Evolutionary conservation across 2,888 invertebrate genomes (phyloP).

Genomic region (Tachina lurida): DNA sequence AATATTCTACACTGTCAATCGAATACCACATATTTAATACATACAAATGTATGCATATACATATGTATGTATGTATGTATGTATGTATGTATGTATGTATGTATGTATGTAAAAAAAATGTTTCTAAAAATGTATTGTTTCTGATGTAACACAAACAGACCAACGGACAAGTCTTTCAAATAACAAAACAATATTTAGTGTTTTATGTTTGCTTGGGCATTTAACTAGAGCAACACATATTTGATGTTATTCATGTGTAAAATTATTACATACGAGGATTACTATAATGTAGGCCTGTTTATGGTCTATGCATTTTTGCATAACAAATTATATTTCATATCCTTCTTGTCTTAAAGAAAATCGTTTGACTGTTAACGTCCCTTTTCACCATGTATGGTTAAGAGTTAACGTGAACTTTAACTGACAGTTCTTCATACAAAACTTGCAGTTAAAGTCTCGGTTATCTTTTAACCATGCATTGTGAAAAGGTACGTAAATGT

Average conservation of each 20-base stretch:
- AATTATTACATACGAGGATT: background rate
- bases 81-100: too few relatives aligned
- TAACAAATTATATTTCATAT: too few relatives aligned
- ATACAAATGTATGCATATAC: background rate
- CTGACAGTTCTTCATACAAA: too few relatives aligned
- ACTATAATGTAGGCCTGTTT: background rate
- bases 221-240: slow-evolving; percentile 36
- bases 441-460: too few relatives aligned
- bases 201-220: slow-evolving; percentile 18
- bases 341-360: too few relatives aligned
- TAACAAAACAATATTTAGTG: slow-evolving; percentile 24
- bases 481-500: too few relatives aligned
- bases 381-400: too few relatives aligned
- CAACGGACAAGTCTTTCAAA: background rate
- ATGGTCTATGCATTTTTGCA: too few relatives aligned
- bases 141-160: background rate
- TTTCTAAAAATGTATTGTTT: slow-evolving; percentile 3
- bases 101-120: background rate
- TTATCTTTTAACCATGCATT: too few relatives aligned
- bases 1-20: slow-evolving; percentile 49
- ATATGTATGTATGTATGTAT: too few relatives aligned
- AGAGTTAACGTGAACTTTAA: too few relatives aligned
- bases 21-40: background rate
- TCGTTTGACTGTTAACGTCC: too few relatives aligned
- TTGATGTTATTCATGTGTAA: slow-evolving; percentile 9